Conservation (phyloP, 2,113 vertebrate genomes). For the Marmota monax region DNA sequence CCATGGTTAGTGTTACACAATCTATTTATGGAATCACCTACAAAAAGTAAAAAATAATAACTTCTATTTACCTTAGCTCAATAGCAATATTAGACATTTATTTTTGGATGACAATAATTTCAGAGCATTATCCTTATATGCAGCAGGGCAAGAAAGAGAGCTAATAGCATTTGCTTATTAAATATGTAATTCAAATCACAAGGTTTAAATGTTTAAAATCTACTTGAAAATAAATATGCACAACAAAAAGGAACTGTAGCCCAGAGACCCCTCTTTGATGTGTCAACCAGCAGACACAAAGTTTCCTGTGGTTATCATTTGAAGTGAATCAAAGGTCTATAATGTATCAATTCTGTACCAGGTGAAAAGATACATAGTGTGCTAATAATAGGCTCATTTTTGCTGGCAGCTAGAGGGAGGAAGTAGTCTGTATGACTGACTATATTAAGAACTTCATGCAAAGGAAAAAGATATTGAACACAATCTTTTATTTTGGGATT, state of each 20-base stretch:
- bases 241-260: background rate
- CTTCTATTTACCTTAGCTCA: background rate
- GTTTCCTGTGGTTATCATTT: background rate
- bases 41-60: background rate
- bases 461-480: background rate
- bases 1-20: background rate
- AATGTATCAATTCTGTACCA: background rate
- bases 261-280: background rate
- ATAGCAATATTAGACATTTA: background rate
- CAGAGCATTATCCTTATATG: background rate
- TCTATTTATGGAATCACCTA: background rate
- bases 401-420: background rate
- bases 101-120: conserved; percentile 26
- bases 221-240: background rate
- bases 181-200: conserved; percentile 24
- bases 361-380: background rate
- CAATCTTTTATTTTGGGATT: conserved; percentile 8
- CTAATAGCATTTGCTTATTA: background rate
- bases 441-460: conserved; percentile 43
- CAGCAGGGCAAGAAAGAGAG: background rate
- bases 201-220: conserved; percentile 46
- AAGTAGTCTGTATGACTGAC: background rate
- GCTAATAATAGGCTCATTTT: background rate
- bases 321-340: background rate
- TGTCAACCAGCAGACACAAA: rapidly evolving